phyloP scores from a whole-genome alignment of 2,113 vertebrate genomes.

The Phalacrocorax aristotelis region DNA sequence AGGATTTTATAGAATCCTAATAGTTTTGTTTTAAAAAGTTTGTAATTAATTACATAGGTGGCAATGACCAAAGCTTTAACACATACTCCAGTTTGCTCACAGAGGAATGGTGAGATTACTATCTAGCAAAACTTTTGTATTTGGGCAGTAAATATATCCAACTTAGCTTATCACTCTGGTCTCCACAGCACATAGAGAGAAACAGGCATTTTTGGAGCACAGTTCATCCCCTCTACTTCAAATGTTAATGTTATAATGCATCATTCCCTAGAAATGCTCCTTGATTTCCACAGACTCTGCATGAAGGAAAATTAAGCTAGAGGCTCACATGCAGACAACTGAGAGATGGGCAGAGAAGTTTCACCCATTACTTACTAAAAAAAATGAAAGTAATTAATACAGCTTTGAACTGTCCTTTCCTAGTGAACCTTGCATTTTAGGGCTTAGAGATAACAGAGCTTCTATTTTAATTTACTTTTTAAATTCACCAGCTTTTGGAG shows the following conservation, averaged over 20 bases:
- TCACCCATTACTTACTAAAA: rapidly evolving
- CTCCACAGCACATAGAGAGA: background rate
- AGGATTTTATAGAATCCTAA: background rate
- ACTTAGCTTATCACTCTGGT: background rate
- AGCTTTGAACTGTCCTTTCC: background rate
- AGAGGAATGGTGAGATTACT: background rate
- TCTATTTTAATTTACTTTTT: background rate
- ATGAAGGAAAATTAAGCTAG: background rate
- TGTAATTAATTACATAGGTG: background rate
- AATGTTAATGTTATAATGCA: background rate
- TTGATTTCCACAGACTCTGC: background rate
- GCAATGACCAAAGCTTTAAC: background rate
- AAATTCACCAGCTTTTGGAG: background rate
- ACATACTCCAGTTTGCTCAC: background rate
- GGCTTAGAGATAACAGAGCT: background rate
- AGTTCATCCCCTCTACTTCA: background rate
- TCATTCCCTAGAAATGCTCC: background rate
- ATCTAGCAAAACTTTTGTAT: background rate
- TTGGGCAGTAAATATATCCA: background rate
- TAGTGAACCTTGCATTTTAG: background rate
- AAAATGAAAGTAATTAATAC: background rate
- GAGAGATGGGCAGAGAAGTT: background rate
- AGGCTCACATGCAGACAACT: background rate
- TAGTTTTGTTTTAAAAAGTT: background rate
- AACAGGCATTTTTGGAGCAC: background rate